These are phyloP conservation scores for Carassius carassius DNA, from an alignment of 2,113 vertebrate genomes.

Conservation along the genomic window DNA sequence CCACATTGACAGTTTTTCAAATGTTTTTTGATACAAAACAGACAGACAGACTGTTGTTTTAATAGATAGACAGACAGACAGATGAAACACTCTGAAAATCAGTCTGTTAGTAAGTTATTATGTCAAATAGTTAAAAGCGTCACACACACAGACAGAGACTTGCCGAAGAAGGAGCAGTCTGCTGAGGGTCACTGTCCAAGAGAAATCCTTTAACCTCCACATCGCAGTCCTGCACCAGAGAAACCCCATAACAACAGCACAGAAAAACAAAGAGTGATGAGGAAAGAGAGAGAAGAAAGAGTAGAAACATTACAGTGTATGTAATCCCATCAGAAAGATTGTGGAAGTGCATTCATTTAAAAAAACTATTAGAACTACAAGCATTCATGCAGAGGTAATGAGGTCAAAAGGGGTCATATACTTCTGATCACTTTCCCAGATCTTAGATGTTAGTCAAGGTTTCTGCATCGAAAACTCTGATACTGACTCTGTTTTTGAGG, in stretches of 20 bases:
- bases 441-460: background rate
- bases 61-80: background rate
- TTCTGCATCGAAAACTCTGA: background rate
- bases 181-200: conserved; percentile 85
- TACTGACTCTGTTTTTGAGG: background rate
- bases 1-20: background rate
- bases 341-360: background rate
- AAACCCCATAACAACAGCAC: background rate
- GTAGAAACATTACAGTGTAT: background rate
- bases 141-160: conserved; percentile 70
- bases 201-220: conserved; percentile 85
- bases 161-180: conserved; percentile 79
- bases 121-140: background rate
- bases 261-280: conserved; percentile 36
- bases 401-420: conserved; percentile 7
- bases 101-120: background rate
- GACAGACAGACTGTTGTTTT: background rate
- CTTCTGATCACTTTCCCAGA: background rate
- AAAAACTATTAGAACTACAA: background rate
- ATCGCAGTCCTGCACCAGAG: conserved; percentile 83
- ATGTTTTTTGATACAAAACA: background rate
- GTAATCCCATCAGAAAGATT: background rate
- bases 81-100: background rate
- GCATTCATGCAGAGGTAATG: background rate
- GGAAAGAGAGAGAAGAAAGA: conserved; percentile 38